Conservation (phyloP, 2,888 invertebrate genomes). For the Eilema sororculum region DNA sequence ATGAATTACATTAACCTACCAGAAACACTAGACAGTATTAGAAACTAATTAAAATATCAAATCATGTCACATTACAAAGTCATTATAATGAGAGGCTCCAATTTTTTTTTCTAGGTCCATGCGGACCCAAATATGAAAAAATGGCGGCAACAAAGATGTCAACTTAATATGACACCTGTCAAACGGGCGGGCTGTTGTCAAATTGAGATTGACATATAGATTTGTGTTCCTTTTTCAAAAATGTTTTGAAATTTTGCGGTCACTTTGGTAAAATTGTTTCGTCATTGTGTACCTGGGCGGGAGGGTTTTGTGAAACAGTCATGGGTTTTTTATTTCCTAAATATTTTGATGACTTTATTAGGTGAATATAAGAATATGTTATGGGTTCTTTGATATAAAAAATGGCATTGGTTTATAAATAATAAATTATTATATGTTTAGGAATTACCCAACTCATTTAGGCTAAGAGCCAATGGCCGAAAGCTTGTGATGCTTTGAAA, state of each 20-base stretch:
- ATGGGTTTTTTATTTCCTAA: background rate
- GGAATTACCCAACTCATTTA: background rate
- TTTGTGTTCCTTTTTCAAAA: constrained; percentile 58
- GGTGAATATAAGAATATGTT: background rate
- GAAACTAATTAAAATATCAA: background rate
- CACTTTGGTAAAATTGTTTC: constrained; percentile 39
- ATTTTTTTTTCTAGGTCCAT: background rate
- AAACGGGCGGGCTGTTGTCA: constrained; percentile 72
- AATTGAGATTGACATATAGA: constrained; percentile 67
- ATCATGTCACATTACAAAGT: background rate
- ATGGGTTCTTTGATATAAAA: background rate
- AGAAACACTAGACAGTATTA: background rate
- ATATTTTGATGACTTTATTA: constrained; percentile 10
- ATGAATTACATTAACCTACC: too few relatives aligned
- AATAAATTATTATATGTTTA: background rate
- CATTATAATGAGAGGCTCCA: background rate
- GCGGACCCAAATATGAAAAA: constrained; percentile 45
- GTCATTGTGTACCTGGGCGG: constrained; percentile 52
- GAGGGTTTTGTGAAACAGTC: background rate
- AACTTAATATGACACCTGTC: constrained; percentile 83
- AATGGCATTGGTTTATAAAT: background rate
- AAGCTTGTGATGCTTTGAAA: background rate
- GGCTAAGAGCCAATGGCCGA: background rate
- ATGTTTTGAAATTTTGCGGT: constrained; percentile 61
- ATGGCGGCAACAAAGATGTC: constrained; percentile 72